Conservation (phyloP, 2,113 vertebrate species). For the Corythaixoides concolor region DNA sequence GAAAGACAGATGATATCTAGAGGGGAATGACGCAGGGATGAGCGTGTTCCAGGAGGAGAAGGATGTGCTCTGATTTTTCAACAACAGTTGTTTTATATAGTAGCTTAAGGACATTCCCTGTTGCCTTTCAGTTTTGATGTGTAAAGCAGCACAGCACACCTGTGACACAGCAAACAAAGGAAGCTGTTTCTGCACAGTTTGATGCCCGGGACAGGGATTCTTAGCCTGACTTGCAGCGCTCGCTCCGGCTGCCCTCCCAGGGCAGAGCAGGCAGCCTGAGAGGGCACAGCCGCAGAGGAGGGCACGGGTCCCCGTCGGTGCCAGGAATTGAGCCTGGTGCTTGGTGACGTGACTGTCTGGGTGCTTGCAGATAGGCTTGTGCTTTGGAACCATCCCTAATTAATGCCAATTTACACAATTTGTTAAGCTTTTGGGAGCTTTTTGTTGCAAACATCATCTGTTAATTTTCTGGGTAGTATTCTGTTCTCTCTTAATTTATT, state of each 20-base stretch:
- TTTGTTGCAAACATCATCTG: background rate
- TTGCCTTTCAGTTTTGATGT: background rate
- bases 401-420: background rate
- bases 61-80: background rate
- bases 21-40: background rate
- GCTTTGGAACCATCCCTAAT: background rate
- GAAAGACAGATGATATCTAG: background rate
- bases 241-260: background rate
- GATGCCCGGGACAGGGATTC: background rate
- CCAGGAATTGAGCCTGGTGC: background rate
- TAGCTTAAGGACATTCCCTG: background rate
- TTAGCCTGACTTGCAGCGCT: background rate
- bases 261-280: background rate
- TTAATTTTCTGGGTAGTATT: background rate
- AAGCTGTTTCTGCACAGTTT: background rate
- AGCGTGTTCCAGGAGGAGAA: background rate
- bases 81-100: background rate
- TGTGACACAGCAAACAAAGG: background rate
- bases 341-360: background rate
- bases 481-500: background rate
- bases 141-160: background rate
- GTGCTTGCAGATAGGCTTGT: background rate
- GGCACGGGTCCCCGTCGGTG: rapidly evolving
- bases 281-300: background rate
- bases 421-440: background rate